These are phyloP conservation scores for Takifugu rubripes DNA, from an alignment of 2,797 vertebrate species.

Conservation along the genomic window DNA sequence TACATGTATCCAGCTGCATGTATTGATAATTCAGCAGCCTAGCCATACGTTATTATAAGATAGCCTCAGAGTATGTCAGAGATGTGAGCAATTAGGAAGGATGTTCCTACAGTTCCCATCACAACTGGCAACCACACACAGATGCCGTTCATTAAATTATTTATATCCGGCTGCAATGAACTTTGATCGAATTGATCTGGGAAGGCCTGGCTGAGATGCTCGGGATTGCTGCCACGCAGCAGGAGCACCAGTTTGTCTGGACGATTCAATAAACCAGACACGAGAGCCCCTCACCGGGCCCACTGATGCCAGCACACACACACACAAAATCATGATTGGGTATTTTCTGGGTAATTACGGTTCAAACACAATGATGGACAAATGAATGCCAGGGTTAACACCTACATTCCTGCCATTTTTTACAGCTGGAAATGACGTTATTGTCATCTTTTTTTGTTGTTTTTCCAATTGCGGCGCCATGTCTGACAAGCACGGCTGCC, in stretches of 20 bases:
- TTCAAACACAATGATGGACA: conserved; percentile 40
- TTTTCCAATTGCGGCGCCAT: conserved; percentile 20
- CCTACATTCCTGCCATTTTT: conserved; percentile 13
- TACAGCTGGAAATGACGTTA: conserved; percentile 20
- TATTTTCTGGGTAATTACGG: conserved; percentile 34
- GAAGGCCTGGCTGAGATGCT: conserved; percentile 51
- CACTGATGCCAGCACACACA: conserved; percentile 39
- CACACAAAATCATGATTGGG: too few species aligned
- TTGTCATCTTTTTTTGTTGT: conserved; percentile 10
- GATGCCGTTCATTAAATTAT: conserved; percentile 77
- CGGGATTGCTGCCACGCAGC: conserved; percentile 51
- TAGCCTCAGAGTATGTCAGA: conserved; percentile 14
- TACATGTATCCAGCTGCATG: conserved; percentile 1
- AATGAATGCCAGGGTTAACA: conserved; percentile 43
- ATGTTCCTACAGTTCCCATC: conserved; percentile 14
- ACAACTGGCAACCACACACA: conserved; percentile 40
- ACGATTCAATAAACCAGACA: conserved; percentile 65
- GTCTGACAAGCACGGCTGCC: conserved; percentile 20
- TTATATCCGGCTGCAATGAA: conserved; percentile 68
- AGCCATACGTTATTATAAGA: neutral
- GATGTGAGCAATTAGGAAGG: conserved; percentile 9
- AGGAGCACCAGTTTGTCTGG: conserved; percentile 41
- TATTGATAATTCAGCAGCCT: neutral
- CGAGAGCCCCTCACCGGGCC: conserved; percentile 41
- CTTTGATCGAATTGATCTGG: conserved; percentile 78